Evolutionary conservation across 2,888 invertebrate species (phyloP).

Genomic region (Philonicus albiceps): DNA sequence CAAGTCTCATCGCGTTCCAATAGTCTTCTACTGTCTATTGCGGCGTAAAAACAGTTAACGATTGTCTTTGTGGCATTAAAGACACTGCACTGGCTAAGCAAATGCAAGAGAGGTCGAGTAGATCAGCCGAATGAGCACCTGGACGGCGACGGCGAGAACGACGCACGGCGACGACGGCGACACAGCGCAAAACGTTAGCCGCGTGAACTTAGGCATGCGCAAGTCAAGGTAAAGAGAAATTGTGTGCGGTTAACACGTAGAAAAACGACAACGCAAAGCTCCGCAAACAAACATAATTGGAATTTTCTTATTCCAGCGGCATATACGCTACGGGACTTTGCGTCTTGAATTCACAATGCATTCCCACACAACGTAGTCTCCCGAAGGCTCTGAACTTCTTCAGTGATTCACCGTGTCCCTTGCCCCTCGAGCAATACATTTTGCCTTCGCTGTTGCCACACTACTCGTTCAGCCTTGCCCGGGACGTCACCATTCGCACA

Average conservation of each 20-base stretch:
- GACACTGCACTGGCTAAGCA: background rate
- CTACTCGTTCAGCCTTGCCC: slow-evolving; percentile 10
- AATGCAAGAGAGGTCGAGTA: background rate
- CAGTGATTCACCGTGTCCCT: background rate
- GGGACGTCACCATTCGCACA: slow-evolving; percentile 17
- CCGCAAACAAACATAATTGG: slow-evolving; percentile 27
- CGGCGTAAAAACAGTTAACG: background rate
- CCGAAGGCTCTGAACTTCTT: slow-evolving; percentile 20
- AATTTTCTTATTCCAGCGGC: slow-evolving; percentile 49
- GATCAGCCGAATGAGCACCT: slow-evolving; percentile 11
- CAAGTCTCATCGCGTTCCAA: background rate
- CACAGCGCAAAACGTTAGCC: background rate
- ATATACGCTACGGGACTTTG: slow-evolving; percentile 51
- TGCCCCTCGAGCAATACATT: background rate
- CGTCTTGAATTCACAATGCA: slow-evolving; percentile 52
- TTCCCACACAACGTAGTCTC: slow-evolving; percentile 50
- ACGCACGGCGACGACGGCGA: background rate
- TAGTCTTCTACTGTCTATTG: background rate
- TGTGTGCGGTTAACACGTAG: slow-evolving; percentile 1
- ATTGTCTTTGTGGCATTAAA: background rate
- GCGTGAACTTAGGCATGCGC: slow-evolving; percentile 15
- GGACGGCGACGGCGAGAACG: background rate
- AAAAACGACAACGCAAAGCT: slow-evolving; percentile 2
- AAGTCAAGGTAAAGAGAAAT: slow-evolving; percentile 40
- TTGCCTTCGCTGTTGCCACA: background rate